phyloP scores from a whole-genome alignment of 2,888 invertebrate species.

The Pristionchus mayeri region DNA sequence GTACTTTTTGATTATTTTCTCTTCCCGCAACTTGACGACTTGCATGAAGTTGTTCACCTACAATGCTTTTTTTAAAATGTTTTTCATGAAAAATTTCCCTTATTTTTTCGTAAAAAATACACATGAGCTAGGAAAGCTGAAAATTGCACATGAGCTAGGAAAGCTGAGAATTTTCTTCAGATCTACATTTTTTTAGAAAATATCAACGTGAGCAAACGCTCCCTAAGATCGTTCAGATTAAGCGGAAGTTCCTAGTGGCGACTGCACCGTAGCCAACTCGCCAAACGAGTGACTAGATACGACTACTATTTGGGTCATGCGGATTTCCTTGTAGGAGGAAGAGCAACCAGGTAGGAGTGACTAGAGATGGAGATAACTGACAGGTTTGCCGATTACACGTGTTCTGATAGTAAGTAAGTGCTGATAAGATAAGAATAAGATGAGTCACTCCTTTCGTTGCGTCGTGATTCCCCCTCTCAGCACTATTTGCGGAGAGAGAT shows the following conservation, averaged over 20 bases:
- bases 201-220: too few relatives aligned
- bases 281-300: background rate
- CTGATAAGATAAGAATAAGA: constrained; percentile 1
- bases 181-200: too few relatives aligned
- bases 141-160: too few relatives aligned
- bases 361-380: constrained; percentile 16
- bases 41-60: constrained; percentile 75
- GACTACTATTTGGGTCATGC: background rate
- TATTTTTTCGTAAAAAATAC: too few relatives aligned
- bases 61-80: constrained; percentile 43
- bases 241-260: too few relatives aligned
- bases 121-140: too few relatives aligned
- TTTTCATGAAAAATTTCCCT: background rate
- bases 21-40: constrained; percentile 74
- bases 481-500: too few relatives aligned
- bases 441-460: background rate
- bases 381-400: constrained; percentile 5
- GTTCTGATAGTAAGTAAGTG: constrained; percentile 11
- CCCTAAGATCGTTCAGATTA: too few relatives aligned
- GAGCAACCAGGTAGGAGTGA: background rate
- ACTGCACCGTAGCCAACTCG: background rate
- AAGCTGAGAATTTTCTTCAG: too few relatives aligned
- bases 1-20: constrained; percentile 75
- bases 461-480: too few relatives aligned
- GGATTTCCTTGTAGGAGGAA: background rate